phyloP scores from a whole-genome alignment of 2,888 invertebrate species.

The Ochropleura plecta region DNA sequence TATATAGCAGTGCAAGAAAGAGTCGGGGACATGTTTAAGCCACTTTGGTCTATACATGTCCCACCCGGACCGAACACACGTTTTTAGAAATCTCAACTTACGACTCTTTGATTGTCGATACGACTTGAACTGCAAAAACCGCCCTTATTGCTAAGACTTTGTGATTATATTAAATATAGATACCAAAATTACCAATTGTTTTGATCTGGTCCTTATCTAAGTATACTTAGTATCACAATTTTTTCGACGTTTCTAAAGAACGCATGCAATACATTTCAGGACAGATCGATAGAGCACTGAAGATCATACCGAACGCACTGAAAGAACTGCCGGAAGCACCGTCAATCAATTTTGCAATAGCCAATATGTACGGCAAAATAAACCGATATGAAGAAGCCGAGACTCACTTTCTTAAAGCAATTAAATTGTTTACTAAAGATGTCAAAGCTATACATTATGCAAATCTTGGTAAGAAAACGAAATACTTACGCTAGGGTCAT shows the following conservation, averaged over 20 bases:
- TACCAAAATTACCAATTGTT: neutral
- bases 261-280: constrained; percentile 81
- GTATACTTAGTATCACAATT: no score
- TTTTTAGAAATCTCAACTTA: neutral
- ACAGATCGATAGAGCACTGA: constrained; percentile 92
- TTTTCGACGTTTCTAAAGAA: neutral
- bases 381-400: constrained; percentile 95
- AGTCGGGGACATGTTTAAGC: neutral
- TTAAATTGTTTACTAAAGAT: constrained; percentile 91
- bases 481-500: neutral
- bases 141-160: neutral
- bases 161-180: neutral
- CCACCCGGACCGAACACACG: neutral
- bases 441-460: constrained; percentile 95
- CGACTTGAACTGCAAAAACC: neutral
- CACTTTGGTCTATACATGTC: no score
- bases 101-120: neutral
- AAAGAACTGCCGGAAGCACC: constrained; percentile 93
- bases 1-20: neutral
- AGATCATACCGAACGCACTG: constrained; percentile 93
- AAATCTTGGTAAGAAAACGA: constrained; percentile 94
- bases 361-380: constrained; percentile 96
- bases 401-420: constrained; percentile 94
- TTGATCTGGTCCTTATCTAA: neutral
- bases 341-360: constrained; percentile 96